Conservation (phyloP, 2,888 invertebrate genomes). For the Orthosia cruda region DNA sequence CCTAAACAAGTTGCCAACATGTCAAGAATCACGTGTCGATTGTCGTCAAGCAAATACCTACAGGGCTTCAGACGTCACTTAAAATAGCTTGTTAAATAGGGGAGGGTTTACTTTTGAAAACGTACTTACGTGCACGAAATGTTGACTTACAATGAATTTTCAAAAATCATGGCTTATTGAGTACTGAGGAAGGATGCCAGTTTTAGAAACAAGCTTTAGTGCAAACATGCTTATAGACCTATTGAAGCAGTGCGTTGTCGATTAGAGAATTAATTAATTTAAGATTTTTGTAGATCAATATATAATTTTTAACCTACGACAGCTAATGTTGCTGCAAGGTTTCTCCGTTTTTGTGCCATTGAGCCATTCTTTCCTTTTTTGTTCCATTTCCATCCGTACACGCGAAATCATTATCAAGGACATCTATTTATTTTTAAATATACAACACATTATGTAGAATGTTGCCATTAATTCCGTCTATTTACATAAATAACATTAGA, state of each 20-base stretch:
- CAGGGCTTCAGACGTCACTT: not conserved
- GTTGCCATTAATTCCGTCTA: not conserved
- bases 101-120: not conserved
- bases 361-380: not conserved
- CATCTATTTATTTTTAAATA: not conserved
- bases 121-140: not conserved
- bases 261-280: no score
- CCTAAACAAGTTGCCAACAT: constrained; percentile 1
- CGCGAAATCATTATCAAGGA: not conserved
- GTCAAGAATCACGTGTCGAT: constrained; percentile 24
- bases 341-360: not conserved
- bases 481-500: constrained; percentile 8
- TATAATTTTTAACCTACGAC: no score
- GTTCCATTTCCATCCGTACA: not conserved
- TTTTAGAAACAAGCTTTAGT: no score
- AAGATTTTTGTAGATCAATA: no score
- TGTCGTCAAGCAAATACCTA: constrained; percentile 6
- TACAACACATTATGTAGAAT: not conserved
- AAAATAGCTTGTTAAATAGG: not conserved
- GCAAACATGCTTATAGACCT: no score
- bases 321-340: no score
- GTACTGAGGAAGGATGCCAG: no score
- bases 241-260: no score
- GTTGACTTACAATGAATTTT: no score
- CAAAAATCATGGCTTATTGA: no score